Base-by-base conservation (phyloP, 2,113 vertebrate species). In the Myotis davidii region DNA sequence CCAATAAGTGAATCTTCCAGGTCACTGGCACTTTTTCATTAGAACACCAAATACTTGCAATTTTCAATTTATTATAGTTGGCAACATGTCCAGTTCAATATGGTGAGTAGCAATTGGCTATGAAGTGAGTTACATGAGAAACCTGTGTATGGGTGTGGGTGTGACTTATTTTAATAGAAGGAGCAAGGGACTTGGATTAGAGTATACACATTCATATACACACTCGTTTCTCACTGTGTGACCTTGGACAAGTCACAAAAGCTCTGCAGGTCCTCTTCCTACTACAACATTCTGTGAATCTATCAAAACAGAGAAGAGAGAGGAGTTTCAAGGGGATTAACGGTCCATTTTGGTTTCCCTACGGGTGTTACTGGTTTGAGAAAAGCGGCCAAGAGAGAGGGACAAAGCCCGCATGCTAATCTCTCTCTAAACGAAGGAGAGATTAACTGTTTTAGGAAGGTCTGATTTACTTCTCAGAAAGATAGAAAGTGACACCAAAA, bases 401-500 rank as follows among this genome's bases (percentile, higher is more conserved):
- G 27, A 81, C 59, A 85, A 94, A 91, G 14, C 52, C 34, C 61
- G 37, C 45, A 56, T 17, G 37, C 59, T 84, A 65, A 96, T 90
- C 84, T 85, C 84, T 85, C 82, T 73, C 25, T 56, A 94, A 90
- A 92, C 56, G 85, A 88, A 88, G 61, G 42, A 39, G 82, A 95
- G 90, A 96, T 94, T 65, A 95, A 64, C 86, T 85, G 56, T 88
- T 94, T 96, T 72, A 94, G 77, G 77, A 97, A 90, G 45, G 65
- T 52, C 85, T 56, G 32, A 81, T 94, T 88, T 94, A 70, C 85
- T 94, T 97, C 85, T 96, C 90, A 94, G 96, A 96, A 97, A 96
- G 70, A 93, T 9, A 92, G 94, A 96, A 95, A 93, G 65, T 67
- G 95, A 98, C 84, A 94, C 45, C 1, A 4, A 69, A 85, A 95